Evolutionary conservation across 2,113 vertebrate genomes (phyloP).

Genomic region (Poecilia latipinna): DNA sequence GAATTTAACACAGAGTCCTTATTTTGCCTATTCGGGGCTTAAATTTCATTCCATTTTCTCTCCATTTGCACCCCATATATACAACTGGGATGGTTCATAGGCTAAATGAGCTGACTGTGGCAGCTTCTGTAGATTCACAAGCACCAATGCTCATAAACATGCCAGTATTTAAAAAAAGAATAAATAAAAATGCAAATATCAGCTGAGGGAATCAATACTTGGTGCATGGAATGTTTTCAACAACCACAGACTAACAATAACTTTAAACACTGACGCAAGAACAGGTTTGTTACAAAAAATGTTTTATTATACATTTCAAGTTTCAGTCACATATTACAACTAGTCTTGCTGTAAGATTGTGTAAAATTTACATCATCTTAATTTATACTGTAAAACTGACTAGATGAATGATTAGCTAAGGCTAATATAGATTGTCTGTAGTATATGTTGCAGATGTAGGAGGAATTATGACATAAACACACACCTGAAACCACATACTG

Average conservation of each 20-base stretch:
- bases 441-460: background rate
- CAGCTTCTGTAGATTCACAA: too few relatives aligned
- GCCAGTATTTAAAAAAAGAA: background rate
- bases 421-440: conserved; percentile 24
- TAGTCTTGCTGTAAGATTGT: background rate
- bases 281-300: conserved; percentile 10
- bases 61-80: too few relatives aligned
- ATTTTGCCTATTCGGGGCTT: too few relatives aligned
- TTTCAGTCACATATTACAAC: conserved; percentile 17
- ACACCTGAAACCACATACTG: background rate
- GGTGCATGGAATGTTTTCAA: background rate
- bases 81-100: too few relatives aligned
- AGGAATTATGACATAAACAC: background rate
- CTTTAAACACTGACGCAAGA: background rate
- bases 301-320: conserved; percentile 53
- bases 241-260: background rate
- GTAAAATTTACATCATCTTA: background rate
- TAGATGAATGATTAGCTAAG: conserved; percentile 15
- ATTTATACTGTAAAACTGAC: conserved; percentile 16
- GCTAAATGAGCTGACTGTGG: too few relatives aligned
- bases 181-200: background rate
- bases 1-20: too few relatives aligned
- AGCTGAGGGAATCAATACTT: background rate
- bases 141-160: background rate
- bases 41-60: too few relatives aligned